Percentiles rank a stretch among this genome's conserved stretches.
Conservation (phyloP, 2,113 vertebrate species). For the Tapirus terrestris region DNA sequence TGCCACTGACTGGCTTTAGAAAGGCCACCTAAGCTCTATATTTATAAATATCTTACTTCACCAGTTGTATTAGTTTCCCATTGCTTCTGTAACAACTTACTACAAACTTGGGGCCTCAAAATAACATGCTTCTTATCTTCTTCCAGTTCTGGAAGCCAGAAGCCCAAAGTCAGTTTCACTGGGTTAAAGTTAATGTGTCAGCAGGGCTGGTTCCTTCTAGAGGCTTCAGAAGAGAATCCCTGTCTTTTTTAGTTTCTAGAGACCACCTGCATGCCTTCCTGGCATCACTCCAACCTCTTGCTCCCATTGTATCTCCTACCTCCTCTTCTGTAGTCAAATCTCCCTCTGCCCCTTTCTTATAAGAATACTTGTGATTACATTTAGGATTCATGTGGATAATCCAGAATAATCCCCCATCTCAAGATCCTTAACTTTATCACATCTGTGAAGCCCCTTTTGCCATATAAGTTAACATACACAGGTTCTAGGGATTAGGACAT, state of each 20-base stretch:
- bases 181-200: not conserved
- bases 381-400: not conserved
- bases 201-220: not conserved
- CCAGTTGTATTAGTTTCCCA: not conserved
- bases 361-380: not conserved
- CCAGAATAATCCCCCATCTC: not conserved
- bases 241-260: not conserved
- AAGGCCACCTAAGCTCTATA: not conserved
- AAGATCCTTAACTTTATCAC: not conserved
- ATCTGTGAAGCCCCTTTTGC: not conserved
- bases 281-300: not conserved
- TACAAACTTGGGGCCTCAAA: not conserved
- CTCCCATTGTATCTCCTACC: not conserved
- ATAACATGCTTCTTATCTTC: not conserved
- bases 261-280: not conserved
- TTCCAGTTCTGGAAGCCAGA: not conserved
- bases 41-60: not conserved
- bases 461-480: not conserved
- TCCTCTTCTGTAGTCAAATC: not conserved
- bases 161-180: not conserved
- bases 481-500: not conserved
- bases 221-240: not conserved
- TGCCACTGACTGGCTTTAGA: not conserved
- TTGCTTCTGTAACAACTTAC: not conserved
- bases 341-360: not conserved